phyloP scores from a whole-genome alignment of 92 coral and sea anemone species.

The Actinostola sp. region DNA sequence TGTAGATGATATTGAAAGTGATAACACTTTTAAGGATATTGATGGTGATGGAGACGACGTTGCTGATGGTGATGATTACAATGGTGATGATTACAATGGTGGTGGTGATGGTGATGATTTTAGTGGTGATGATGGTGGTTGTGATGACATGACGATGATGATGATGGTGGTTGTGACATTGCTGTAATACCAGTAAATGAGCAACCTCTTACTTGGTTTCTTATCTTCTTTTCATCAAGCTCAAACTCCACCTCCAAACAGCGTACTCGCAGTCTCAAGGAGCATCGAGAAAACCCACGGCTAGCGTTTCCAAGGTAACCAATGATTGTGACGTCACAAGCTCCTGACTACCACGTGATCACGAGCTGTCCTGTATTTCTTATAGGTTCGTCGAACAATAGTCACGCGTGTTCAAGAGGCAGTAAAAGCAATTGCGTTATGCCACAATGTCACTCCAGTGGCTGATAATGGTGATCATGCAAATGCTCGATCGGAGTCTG shows the following conservation, averaged over 20 bases:
- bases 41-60: too few relatives aligned
- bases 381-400: constrained; percentile 97
- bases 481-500: constrained; percentile 61
- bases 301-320: constrained; percentile 33
- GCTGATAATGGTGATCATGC: constrained; percentile 64
- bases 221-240: not conserved
- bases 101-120: too few relatives aligned
- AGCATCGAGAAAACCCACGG: not conserved
- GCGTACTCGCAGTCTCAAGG: constrained; percentile 26
- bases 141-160: too few relatives aligned
- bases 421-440: constrained; percentile 94
- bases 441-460: constrained; percentile 98
- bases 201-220: not conserved
- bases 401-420: constrained; percentile 96
- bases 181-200: too few relatives aligned
- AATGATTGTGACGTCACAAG: not conserved
- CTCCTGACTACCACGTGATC: not conserved
- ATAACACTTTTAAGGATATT: too few relatives aligned
- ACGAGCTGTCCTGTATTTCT: not conserved
- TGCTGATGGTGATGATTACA: too few relatives aligned
- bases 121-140: too few relatives aligned
- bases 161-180: too few relatives aligned
- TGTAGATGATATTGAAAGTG: too few relatives aligned
- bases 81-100: too few relatives aligned
- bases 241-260: constrained; percentile 11